phyloP scores from a whole-genome alignment of 2,113 vertebrate species.

The Psammodynastes pulverulentus region DNA sequence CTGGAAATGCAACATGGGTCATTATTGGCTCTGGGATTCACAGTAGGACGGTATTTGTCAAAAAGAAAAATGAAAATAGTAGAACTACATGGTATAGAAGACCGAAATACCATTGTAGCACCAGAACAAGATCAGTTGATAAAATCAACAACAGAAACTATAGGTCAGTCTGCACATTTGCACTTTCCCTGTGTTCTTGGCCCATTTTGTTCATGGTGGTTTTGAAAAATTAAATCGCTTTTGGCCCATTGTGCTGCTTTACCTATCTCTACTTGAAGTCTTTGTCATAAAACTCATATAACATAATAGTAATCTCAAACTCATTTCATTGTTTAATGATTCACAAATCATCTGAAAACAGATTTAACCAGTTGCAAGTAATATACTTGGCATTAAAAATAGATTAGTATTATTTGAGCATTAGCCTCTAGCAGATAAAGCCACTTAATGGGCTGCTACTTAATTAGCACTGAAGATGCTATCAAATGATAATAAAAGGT shows the following conservation, averaged over 20 bases:
- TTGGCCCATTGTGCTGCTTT: neutral
- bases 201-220: neutral
- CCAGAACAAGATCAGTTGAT: constrained; percentile 83
- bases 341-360: neutral
- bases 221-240: neutral
- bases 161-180: constrained; percentile 73
- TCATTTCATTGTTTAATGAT: neutral
- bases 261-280: neutral
- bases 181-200: neutral
- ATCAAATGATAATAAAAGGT: neutral
- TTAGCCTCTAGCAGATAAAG: neutral
- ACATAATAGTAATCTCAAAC: neutral
- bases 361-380: neutral
- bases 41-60: constrained; percentile 88
- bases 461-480: neutral
- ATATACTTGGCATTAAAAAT: neutral
- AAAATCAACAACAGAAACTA: constrained; percentile 82
- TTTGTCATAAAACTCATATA: neutral
- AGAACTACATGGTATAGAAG: constrained; percentile 64
- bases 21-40: constrained; percentile 92
- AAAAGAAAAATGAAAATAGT: constrained; percentile 70
- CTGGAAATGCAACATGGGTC: constrained; percentile 94
- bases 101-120: constrained; percentile 63
- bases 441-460: neutral
- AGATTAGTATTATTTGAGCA: neutral